A percentile compares a stretch with the other conserved stretches of the same genome.
Conservation (phyloP, 2,888 invertebrate genomes). For the Drosophila maculinotata region DNA sequence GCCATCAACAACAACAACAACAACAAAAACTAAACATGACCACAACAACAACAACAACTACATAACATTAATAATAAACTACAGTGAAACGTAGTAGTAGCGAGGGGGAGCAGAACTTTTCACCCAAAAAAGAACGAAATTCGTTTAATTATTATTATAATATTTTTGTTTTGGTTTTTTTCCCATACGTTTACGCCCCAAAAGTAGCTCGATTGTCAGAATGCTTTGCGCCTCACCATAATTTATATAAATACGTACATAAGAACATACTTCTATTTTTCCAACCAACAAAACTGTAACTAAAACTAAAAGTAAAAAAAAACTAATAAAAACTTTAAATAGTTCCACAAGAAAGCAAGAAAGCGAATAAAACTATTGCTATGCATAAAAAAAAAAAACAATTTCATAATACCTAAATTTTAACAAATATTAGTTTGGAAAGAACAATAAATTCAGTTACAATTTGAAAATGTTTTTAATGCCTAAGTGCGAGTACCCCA, state of each 20-base stretch:
- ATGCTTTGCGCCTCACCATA: conserved; percentile 61
- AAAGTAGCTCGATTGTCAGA: conserved; percentile 59
- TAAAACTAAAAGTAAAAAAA: conserved; percentile 35
- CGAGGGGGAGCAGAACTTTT: conserved; percentile 30
- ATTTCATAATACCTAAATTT: conserved; percentile 24
- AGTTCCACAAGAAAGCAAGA: conserved; percentile 53
- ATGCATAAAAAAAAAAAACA: conserved; percentile 29
- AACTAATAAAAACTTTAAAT: conserved; percentile 12
- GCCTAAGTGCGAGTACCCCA: conserved; percentile 48
- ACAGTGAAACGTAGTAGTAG: conserved; percentile 33
- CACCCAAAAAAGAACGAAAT: conserved; percentile 22
- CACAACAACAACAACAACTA: conserved; percentile 42
- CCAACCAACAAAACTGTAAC: conserved; percentile 58
- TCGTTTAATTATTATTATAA: conserved; percentile 35
- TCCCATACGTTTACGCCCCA: conserved; percentile 59
- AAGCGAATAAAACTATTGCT: conserved; percentile 25
- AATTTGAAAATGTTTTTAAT: conserved; percentile 24
- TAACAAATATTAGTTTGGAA: conserved; percentile 5
- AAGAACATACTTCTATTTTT: conserved; percentile 70
- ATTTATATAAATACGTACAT: conserved; percentile 29
- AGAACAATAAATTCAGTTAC: conserved; percentile 18
- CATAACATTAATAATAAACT: conserved; percentile 26
- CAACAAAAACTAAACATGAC: conserved; percentile 32
- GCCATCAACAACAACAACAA: conserved; percentile 68
- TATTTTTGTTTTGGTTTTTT: conserved; percentile 45